Base-by-base conservation (phyloP, 1,140 invertebrate species). In the Drosophila murphyi region DNA sequence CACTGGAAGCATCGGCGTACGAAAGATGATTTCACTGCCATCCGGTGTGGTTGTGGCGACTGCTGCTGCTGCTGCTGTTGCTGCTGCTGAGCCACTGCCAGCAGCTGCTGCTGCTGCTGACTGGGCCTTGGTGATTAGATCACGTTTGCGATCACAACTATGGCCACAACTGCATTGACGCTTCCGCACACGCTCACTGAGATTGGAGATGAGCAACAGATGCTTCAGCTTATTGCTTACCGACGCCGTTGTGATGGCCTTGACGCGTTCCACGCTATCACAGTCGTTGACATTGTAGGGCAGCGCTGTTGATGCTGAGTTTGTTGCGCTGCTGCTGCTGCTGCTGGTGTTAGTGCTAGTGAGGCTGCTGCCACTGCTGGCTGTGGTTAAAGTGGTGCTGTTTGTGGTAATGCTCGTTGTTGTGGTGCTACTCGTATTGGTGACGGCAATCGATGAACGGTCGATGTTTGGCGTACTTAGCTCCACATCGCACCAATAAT, bases 401-500 rank as follows among this genome's bases (percentile, higher is more conserved):
- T n/a, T 20, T 20, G 20, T 20, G 1, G 20, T 20, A 20, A 20
- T 51, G 50, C 31, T 51, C 2, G 41, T 29, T 32, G 28, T 64
- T 35, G 43, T 51, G 41, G 70, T 0, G 32, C 45, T 28, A 37
- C 48, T 20, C 1, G 1, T 20, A 20, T 20, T 20, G 20, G 20
- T 20, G 20, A 20, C 20, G 20, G 0, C 20, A 20, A 20, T 20
- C 20, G 20, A 20, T 20, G 20, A 20, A 20, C 20, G 20, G 20
- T 20, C 20, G 20, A 20, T 20, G 20, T 20, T 72, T 29, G 74
- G 34, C 43, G 39, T 56, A 1, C 45, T 52, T 20, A 47, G 50
- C 59, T 83, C 79, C 10, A 65, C n/a, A 37, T 90, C 87, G 8
- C 80, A 76, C 96, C 96, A 98, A 93, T 96, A 96, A 92, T 98